A percentile compares a stretch with the other conserved stretches of the same genome.
These are phyloP conservation scores for Drosophila truncata DNA, from an alignment of 1,140 invertebrate species.

Conservation along the genomic window DNA sequence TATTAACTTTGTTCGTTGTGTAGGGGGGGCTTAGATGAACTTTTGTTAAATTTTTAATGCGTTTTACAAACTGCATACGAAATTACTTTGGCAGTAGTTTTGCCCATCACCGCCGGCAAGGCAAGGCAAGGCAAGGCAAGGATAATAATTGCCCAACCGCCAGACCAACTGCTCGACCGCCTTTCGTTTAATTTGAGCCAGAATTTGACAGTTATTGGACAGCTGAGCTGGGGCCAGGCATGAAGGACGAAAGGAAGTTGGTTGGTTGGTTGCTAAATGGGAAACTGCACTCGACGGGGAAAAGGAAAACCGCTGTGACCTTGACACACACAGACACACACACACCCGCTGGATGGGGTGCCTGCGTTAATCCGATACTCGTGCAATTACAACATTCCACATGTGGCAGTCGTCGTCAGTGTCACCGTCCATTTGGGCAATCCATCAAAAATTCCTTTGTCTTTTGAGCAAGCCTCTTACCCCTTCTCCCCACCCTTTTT, in stretches of 20 bases:
- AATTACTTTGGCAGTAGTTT: constrained; percentile 16
- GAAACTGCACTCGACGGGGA: constrained; percentile 21
- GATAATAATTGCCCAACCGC: constrained; percentile 23
- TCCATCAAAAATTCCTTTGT: constrained; percentile 56
- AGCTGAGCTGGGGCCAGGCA: constrained; percentile 19
- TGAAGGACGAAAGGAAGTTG: not conserved
- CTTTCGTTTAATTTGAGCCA: constrained; percentile 70
- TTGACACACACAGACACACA: constrained; percentile 21
- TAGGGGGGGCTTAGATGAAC: not conserved
- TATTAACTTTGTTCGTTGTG: not conserved
- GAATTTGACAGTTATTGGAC: constrained; percentile 81
- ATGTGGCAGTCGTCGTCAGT: constrained; percentile 40
- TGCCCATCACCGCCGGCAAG: not conserved
- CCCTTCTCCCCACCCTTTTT: not conserved
- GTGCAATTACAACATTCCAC: constrained; percentile 52
- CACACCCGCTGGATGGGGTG: not conserved
- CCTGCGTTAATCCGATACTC: constrained; percentile 32
- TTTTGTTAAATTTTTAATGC: constrained; percentile 15
- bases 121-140: not conserved
- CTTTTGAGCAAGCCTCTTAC: constrained; percentile 1
- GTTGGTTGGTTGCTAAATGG: constrained; percentile 2
- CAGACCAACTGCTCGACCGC: constrained; percentile 16
- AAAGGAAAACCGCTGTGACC: constrained; percentile 16
- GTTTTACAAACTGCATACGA: constrained; percentile 28
- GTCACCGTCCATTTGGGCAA: constrained; percentile 37